These are phyloP conservation scores for Daphoenositta chrysoptera DNA, from an alignment of 2,113 vertebrate genomes.

Conservation along the genomic window DNA sequence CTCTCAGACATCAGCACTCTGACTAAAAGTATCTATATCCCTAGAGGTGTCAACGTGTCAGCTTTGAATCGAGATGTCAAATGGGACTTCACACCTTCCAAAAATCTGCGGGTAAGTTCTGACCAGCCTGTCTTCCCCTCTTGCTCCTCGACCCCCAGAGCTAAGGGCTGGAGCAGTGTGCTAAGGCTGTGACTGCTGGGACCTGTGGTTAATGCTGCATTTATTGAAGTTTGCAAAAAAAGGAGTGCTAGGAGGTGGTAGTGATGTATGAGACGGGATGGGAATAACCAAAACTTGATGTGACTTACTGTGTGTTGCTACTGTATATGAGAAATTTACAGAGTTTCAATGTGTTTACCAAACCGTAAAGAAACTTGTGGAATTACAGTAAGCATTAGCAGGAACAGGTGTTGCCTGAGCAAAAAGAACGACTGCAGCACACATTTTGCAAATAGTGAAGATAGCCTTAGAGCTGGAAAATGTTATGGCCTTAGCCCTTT, in stretches of 20 bases:
- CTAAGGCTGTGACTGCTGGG: background rate
- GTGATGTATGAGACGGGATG: background rate
- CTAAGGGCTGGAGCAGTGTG: background rate
- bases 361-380: background rate
- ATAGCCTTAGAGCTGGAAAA: background rate
- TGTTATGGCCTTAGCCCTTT: background rate
- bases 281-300: background rate
- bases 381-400: background rate
- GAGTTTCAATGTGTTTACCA: background rate
- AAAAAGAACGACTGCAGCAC: background rate
- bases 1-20: slow-evolving; percentile 90
- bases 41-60: slow-evolving; percentile 93
- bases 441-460: background rate
- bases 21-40: slow-evolving; percentile 96
- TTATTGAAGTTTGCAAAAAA: background rate
- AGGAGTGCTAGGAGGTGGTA: background rate
- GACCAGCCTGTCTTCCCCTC: background rate
- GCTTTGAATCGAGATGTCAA: slow-evolving; percentile 91
- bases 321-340: background rate
- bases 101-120: slow-evolving; percentile 85
- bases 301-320: background rate
- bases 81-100: slow-evolving; percentile 91
- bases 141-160: background rate
- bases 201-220: background rate
- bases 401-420: background rate